Evolutionary conservation across 2,888 invertebrate species (phyloP).

Genomic region (Dynastes maya): DNA sequence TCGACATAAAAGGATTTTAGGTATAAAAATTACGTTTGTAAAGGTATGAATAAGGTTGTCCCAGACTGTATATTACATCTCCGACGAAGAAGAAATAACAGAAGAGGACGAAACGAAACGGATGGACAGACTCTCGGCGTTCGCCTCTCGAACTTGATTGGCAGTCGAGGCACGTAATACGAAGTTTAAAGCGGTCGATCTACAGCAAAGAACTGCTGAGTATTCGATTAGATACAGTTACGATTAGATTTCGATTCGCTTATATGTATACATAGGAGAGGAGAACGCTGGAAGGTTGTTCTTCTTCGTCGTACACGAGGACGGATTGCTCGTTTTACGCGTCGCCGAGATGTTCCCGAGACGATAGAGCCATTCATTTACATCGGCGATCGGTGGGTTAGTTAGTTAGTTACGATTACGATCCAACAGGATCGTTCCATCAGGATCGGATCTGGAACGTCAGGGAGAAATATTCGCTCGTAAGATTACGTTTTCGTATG

Average conservation of each 20-base stretch:
- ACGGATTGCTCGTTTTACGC: conserved; percentile 35
- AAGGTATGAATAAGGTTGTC: no score
- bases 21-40: no score
- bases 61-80: no score
- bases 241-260: conserved; percentile 52
- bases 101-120: no score
- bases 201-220: conserved; percentile 50
- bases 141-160: conserved; percentile 58
- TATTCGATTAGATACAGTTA: conserved; percentile 49
- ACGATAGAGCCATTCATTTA: conserved; percentile 47
- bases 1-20: no score
- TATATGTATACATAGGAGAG: conserved; percentile 48
- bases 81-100: no score
- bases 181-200: conserved; percentile 49
- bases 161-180: conserved; percentile 62
- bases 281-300: conserved; percentile 14
- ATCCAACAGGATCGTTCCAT: background rate
- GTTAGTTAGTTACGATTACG: conserved; percentile 15
- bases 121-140: background rate
- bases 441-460: background rate
- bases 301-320: background rate
- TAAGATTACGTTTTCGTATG: conserved; percentile 21
- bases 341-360: background rate
- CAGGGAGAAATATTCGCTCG: conserved; percentile 6
- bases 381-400: conserved; percentile 32